A percentile compares a stretch with the other conserved stretches of the same genome.
phyloP scores from a whole-genome alignment of 2,888 invertebrate genomes.

The Labia minor region DNA sequence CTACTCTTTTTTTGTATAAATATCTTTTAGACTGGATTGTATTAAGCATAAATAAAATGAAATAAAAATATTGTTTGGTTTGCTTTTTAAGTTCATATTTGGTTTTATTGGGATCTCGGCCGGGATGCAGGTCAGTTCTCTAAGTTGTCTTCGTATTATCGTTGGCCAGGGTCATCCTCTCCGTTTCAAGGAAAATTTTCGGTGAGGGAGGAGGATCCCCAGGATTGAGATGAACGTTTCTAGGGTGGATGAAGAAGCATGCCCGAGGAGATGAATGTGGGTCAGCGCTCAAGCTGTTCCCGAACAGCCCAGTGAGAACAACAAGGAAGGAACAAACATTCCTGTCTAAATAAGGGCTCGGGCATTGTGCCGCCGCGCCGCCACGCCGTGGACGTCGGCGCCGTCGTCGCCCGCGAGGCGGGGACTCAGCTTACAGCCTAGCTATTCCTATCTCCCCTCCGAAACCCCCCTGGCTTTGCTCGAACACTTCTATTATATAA shows the following conservation, averaged over 20 bases:
- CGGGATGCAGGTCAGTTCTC: neutral
- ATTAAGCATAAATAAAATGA: too few species aligned
- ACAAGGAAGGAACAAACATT: conserved; percentile 23
- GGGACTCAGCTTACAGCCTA: conserved; percentile 21
- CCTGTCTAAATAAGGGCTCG: conserved; percentile 25
- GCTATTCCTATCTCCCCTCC: conserved; percentile 19
- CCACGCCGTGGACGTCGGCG: conserved; percentile 3
- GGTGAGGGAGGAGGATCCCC: neutral
- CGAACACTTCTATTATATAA: conserved; percentile 1
- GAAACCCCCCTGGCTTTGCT: neutral
- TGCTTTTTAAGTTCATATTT: too few species aligned
- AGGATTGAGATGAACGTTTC: neutral
- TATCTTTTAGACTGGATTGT: too few species aligned
- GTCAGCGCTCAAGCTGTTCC: neutral
- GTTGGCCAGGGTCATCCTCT: neutral
- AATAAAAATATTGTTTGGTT: too few species aligned
- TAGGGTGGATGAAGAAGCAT: neutral
- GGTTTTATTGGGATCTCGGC: too few species aligned
- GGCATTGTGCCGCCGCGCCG: conserved; percentile 22
- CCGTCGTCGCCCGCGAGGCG: conserved; percentile 8
- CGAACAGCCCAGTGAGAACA: neutral
- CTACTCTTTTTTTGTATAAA: too few species aligned
- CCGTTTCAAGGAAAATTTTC: too few species aligned
- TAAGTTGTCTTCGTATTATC: neutral
- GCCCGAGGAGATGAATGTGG: neutral